Conservation (phyloP, 2,888 invertebrate genomes). For the Nipponacmea schrenckii region DNA sequence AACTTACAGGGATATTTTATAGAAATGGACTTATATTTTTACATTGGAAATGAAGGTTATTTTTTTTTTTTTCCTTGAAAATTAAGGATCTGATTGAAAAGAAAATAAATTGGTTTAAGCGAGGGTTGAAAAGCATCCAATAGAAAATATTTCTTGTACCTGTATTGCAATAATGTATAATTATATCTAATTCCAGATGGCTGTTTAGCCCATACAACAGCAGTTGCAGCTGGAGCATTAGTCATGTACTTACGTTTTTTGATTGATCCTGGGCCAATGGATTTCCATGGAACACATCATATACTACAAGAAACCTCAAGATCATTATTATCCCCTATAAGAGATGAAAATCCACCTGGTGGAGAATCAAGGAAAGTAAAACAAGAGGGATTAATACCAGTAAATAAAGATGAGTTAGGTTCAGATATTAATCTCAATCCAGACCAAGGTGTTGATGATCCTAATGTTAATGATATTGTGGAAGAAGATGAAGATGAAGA, state of each 20-base stretch:
- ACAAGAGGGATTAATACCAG: constrained; percentile 26
- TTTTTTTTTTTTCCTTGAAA: too few relatives aligned
- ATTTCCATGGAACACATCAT: constrained; percentile 24
- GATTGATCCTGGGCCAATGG: constrained; percentile 45
- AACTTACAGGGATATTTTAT: too few relatives aligned
- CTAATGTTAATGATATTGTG: constrained; percentile 37
- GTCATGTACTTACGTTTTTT: constrained; percentile 58
- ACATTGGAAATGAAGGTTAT: too few relatives aligned
- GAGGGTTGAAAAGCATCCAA: too few relatives aligned
- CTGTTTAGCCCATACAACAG: constrained; percentile 64
- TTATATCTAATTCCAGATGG: constrained; percentile 47
- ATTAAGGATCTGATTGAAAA: too few relatives aligned
- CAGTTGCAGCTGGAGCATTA: constrained; percentile 63
- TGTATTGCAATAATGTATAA: too few relatives aligned
- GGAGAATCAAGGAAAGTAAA: constrained; percentile 30
- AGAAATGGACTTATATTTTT: too few relatives aligned
- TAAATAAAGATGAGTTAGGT: constrained; percentile 36
- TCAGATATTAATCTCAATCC: constrained; percentile 43
- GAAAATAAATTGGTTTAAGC: too few relatives aligned
- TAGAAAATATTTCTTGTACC: too few relatives aligned
- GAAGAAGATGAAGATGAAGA: constrained; percentile 31
- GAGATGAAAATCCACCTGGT: constrained; percentile 35
- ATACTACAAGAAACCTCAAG: constrained; percentile 26
- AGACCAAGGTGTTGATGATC: constrained; percentile 32
- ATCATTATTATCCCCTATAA: constrained; percentile 13